Evolutionary conservation across 2,797 vertebrate species (phyloP).

Genomic region (Onychomys arenicola): DNA sequence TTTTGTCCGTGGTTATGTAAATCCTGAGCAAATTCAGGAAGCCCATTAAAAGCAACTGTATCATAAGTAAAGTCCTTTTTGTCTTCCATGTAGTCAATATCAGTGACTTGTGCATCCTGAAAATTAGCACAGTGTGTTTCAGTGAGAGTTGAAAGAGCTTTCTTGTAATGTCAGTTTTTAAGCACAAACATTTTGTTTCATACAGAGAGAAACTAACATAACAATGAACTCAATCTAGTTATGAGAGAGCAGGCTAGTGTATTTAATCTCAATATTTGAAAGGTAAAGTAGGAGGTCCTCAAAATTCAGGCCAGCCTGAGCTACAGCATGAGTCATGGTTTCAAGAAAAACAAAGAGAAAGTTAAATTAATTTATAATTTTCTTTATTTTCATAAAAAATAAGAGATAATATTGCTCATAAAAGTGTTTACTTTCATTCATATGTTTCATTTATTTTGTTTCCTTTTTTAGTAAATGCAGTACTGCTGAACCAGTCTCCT

Average conservation of each 20-base stretch:
- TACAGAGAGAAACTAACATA: not conserved
- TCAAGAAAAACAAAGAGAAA: not conserved
- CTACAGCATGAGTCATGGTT: no score
- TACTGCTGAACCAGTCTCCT: not conserved
- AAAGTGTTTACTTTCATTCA: not conserved
- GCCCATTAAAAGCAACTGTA: conserved; percentile 87
- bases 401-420: not conserved
- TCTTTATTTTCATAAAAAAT: not conserved
- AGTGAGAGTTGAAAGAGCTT: not conserved
- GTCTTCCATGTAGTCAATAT: conserved; percentile 98
- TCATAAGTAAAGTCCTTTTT: conserved; percentile 97
- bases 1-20: conserved; percentile 92
- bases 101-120: conserved; percentile 96
- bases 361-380: not conserved
- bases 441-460: not conserved
- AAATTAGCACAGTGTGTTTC: conserved; percentile 55
- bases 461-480: not conserved
- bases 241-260: not conserved
- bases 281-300: no score
- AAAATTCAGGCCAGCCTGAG: not conserved
- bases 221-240: not conserved
- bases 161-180: not conserved
- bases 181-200: not conserved
- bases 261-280: not conserved
- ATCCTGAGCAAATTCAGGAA: conserved; percentile 92